These are phyloP conservation scores for Brachionus angularis DNA, from an alignment of 1,140 invertebrate genomes.

Conservation along the genomic window DNA sequence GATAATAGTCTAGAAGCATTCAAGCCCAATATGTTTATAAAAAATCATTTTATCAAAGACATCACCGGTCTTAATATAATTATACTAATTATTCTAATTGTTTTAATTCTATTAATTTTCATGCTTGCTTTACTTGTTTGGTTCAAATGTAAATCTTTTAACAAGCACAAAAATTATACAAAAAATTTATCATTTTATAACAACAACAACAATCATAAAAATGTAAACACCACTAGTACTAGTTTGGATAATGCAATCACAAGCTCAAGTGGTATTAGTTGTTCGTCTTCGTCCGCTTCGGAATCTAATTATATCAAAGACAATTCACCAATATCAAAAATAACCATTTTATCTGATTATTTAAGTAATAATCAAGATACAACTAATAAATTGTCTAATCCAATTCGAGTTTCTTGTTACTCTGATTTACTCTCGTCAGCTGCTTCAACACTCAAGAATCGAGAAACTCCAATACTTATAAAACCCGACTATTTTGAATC, in stretches of 20 bases:
- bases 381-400: neutral
- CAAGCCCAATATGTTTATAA: neutral
- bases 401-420: slow-evolving; percentile 7
- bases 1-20: neutral
- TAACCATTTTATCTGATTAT: slow-evolving; percentile 21
- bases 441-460: neutral
- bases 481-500: neutral
- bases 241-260: too few species aligned
- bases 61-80: neutral
- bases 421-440: slow-evolving; percentile 15
- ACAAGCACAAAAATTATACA: slow-evolving; percentile 4
- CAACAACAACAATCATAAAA: too few species aligned
- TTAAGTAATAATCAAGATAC: neutral
- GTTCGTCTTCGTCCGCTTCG: slow-evolving; percentile 1
- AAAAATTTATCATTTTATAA: too few species aligned
- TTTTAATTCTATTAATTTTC: neutral
- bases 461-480: neutral
- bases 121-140: slow-evolving; percentile 14
- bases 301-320: neutral
- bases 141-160: slow-evolving; percentile 2
- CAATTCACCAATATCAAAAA: slow-evolving; percentile 6
- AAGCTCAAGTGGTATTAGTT: slow-evolving; percentile 30
- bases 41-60: slow-evolving; percentile 9
- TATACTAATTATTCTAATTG: neutral
- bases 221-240: too few species aligned